Evolutionary conservation across 2,797 vertebrate species (phyloP), one percentile per base, ranked within the genome.

Genomic region (Sebastolobus alascanus): DNA sequence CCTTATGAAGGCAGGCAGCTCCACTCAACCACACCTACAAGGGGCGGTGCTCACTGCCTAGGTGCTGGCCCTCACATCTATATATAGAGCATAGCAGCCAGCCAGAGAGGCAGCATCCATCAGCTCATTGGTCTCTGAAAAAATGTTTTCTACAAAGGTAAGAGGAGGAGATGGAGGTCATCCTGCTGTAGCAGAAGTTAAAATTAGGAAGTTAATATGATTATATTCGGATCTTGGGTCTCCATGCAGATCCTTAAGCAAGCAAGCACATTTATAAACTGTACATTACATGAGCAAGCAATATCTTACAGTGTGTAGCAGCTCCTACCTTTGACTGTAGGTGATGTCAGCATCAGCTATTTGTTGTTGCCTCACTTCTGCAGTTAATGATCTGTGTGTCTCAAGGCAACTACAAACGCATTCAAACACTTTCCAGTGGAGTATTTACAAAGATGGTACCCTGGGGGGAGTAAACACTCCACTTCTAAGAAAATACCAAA

Each of bases 21-120:
- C n/a, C n/a, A n/a, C n/a, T n/a, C n/a, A n/a, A n/a, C n/a, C n/a
- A n/a, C n/a, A n/a, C n/a, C n/a, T n/a, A n/a, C n/a, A n/a, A n/a
- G n/a, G n/a, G n/a, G n/a, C n/a, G n/a, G n/a, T n/a, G n/a, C n/a
- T n/a, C n/a, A n/a, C n/a, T n/a, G n/a, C n/a, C n/a, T n/a, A n/a
- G n/a, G n/a, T n/a, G n/a, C n/a, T n/a, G n/a, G n/a, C n/a, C n/a
- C n/a, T n/a, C n/a, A n/a, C n/a, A 3, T 22, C 25, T 38, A 3
- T 22, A 40, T n/a, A n/a, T 1, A 68, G 22, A 76, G 25, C 35
- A 77, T 77, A 76, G 69, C 79, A 88, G 82, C 67, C 77, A 79
- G 46, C 18, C 77, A 83, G 68, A 10, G 18, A 82, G n/a, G 67
- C 22, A 79, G 43, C 43, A 46, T 46, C 60, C 10, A 64, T 8